Evolutionary conservation across 2,797 vertebrate genomes (phyloP).

Genomic region (Lacerta viridis): DNA sequence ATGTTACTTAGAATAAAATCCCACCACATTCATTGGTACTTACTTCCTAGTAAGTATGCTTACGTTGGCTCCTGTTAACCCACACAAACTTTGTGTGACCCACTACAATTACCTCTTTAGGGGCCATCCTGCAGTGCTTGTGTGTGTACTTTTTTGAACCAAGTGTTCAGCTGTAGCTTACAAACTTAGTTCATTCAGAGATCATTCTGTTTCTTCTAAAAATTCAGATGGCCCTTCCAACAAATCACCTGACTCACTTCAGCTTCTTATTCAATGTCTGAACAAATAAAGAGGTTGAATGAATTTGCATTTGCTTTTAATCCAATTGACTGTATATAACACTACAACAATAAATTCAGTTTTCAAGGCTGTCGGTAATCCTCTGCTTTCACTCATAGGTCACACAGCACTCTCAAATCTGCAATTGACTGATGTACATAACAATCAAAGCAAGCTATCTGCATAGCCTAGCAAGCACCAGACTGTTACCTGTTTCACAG

Average conservation of each 20-base stretch:
- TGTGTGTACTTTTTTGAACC: neutral
- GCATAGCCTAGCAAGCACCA: neutral
- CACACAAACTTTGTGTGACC: neutral
- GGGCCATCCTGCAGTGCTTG: neutral
- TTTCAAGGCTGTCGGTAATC: neutral
- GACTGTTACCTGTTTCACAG: conserved; percentile 93
- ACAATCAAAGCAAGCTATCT: neutral
- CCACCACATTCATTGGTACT: neutral
- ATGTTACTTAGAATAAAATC: neutral
- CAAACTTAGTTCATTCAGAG: neutral
- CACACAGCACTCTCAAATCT: fast-evolving
- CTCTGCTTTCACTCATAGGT: conserved; percentile 10
- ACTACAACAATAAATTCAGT: neutral
- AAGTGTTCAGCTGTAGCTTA: neutral
- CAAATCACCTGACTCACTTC: neutral
- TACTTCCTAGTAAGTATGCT: neutral
- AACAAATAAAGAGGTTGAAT: neutral
- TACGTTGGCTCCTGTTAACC: neutral
- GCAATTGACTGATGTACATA: neutral
- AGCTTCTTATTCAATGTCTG: neutral
- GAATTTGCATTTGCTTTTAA: neutral
- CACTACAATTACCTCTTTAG: neutral
- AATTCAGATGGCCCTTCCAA: neutral
- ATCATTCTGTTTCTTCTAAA: neutral
- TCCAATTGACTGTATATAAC: neutral